Base-by-base conservation (phyloP, 2,113 vertebrate species). In the Calyptomena viridis region DNA sequence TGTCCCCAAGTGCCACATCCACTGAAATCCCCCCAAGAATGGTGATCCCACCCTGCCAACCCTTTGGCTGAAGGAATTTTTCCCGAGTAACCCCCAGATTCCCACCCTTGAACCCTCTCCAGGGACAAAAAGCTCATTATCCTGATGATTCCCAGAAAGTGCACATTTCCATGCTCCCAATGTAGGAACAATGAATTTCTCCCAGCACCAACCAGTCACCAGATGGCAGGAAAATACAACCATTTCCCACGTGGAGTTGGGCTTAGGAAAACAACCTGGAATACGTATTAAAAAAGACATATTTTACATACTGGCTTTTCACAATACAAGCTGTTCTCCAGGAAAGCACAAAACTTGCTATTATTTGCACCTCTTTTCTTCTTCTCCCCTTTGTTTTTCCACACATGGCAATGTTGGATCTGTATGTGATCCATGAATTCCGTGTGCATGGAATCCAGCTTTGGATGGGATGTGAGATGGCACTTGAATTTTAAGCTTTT, bases 181-280 rank as follows among this genome's bases (percentile, higher is more conserved):
- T 7, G 74, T 67, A 75, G 31, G 64, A 31, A 91, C 68, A 39
- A 75, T 3, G 59, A 19, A 62, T 31, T 79, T 76, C 7, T 12
- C 33, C 7, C 64, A 59, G 52, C 12, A 3, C 50, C 62, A 81
- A 73, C 39, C 75, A 52, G 62, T 90, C 62, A 53, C 66, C 80
- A 92, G 94, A 82, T 18, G 64, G 91, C 79, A 69, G 74, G 69
- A 93, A 93, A 91, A 42, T 31, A 16, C 79, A 58, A 73, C 39
- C 46, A 14, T 66, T 88, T 85, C 53, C 92, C 42, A 3, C 14
- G 0, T 3, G 64, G 53, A 5, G 4, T 6, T 76, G 82, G 44
- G 62, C 62, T 89, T 52, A 46, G 47, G 67, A 72, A 91, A 93
- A 94, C 71, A 84, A 79, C 66, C 35, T 4, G 5, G 53, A 77